These are phyloP conservation scores for Prorops nasuta DNA, from an alignment of 1,140 invertebrate species.

Conservation along the genomic window DNA sequence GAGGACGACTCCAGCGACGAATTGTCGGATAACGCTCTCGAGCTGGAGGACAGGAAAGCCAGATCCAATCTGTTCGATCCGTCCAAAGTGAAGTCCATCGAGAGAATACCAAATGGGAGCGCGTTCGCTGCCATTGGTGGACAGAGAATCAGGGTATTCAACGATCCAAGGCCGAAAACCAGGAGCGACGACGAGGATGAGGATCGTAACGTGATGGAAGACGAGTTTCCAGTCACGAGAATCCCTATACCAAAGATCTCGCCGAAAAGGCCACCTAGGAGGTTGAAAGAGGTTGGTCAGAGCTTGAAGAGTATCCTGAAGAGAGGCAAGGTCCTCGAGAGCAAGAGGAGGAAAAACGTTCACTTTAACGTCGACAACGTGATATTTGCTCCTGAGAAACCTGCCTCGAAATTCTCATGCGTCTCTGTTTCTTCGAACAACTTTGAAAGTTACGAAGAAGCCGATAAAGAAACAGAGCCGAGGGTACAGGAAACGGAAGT, in stretches of 20 bases:
- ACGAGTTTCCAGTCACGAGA: constrained; percentile 31
- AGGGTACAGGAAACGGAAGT: constrained; percentile 1
- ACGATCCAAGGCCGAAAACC: constrained; percentile 42
- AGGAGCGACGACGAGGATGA: constrained; percentile 35
- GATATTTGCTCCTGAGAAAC: constrained; percentile 52
- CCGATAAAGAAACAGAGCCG: constrained; percentile 10
- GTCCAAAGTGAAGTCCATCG: constrained; percentile 52
- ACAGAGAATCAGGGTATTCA: constrained; percentile 53
- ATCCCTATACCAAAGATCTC: constrained; percentile 54
- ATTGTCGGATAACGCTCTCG: constrained; percentile 57
- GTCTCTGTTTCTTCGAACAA: neutral
- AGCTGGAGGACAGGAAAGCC: constrained; percentile 35
- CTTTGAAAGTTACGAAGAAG: neutral
- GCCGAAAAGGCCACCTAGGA: constrained; percentile 51
- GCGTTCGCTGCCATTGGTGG: constrained; percentile 53
- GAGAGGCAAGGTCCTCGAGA: constrained; percentile 45
- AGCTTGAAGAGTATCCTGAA: constrained; percentile 58
- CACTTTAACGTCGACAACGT: constrained; percentile 53
- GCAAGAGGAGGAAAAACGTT: constrained; percentile 48
- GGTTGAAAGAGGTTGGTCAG: constrained; percentile 41
- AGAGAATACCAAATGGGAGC: constrained; percentile 44
- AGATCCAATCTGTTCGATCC: constrained; percentile 36
- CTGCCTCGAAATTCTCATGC: constrained; percentile 19
- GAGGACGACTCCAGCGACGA: constrained; percentile 55
- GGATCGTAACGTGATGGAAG: no score